These are phyloP conservation scores for Eunapius fragilis DNA, from an alignment of 37 sponge, comb jelly and placozoan species.

Conservation along the genomic window DNA sequence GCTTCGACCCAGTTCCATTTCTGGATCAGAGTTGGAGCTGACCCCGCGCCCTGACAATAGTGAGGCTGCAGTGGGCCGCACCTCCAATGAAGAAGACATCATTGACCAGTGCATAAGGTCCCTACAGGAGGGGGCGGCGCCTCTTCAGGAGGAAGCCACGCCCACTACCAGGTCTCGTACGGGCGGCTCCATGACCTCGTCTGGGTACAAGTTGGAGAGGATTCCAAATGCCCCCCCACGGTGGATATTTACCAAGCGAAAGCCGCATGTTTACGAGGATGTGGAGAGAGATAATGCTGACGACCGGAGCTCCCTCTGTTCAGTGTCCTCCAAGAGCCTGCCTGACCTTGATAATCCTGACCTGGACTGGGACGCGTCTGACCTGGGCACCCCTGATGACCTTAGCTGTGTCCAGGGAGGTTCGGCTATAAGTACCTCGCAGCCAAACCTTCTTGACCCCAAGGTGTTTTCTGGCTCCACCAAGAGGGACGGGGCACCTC, in stretches of 20 bases:
- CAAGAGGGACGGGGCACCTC: background rate
- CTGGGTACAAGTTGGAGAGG: slow-evolving; percentile 2
- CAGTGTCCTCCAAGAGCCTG: background rate
- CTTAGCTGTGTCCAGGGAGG: background rate
- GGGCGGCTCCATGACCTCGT: background rate
- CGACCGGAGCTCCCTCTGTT: background rate
- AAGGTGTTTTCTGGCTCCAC: background rate
- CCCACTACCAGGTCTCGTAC: background rate
- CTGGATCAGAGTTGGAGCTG: background rate
- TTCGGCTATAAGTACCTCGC: slow-evolving; percentile 1
- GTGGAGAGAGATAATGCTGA: background rate
- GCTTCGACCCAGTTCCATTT: slow-evolving; percentile 2
- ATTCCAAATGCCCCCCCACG: slow-evolving; percentile 18
- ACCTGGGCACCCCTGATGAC: background rate
- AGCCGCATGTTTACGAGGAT: slow-evolving; percentile 37
- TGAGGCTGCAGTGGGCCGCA: background rate
- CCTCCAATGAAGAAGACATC: background rate
- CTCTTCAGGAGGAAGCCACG: background rate
- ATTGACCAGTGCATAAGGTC: slow-evolving; percentile 14
- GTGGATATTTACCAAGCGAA: slow-evolving; percentile 18
- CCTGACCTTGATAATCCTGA: slow-evolving; percentile 2
- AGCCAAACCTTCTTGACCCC: slow-evolving; percentile 22
- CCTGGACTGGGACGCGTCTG: slow-evolving; percentile 57
- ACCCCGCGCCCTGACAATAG: background rate
- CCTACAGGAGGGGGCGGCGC: background rate